Conservation (phyloP, 2,797 vertebrate genomes). For the Scleropages formosus region DNA sequence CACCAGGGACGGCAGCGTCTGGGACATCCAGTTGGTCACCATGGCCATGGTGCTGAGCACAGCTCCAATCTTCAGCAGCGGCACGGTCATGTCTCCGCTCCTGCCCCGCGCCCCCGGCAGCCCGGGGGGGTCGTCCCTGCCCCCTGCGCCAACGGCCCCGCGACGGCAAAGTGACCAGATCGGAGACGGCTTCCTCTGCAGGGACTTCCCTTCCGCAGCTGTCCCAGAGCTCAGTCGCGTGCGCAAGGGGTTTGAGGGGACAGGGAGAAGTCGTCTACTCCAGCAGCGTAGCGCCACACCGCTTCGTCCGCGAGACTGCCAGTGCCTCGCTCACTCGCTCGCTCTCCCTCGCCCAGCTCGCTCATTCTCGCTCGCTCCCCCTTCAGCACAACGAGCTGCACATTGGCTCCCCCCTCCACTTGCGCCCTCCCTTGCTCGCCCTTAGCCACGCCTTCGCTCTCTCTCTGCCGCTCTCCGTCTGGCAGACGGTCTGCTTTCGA, state of each 20-base stretch:
- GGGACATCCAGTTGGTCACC: slow-evolving; percentile 98
- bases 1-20: slow-evolving; percentile 88
- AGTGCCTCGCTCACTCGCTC: slow-evolving; percentile 51
- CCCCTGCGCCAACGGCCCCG: slow-evolving; percentile 46
- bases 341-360: slow-evolving; percentile 31
- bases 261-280: slow-evolving; percentile 59
- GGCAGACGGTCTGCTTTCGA: slow-evolving; percentile 20
- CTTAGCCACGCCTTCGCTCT: slow-evolving; percentile 46
- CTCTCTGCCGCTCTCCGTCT: slow-evolving; percentile 23
- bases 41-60: slow-evolving; percentile 98
- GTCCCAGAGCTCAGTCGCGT: slow-evolving; percentile 39
- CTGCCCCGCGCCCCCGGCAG: slow-evolving; percentile 54
- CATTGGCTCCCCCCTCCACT: slow-evolving; percentile 63
- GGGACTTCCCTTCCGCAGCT: slow-evolving; percentile 3
- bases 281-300: slow-evolving; percentile 64
- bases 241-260: slow-evolving; percentile 46
- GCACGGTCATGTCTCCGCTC: slow-evolving; percentile 78
- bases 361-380: slow-evolving; percentile 45
- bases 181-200: slow-evolving; percentile 1
- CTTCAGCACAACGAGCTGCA: slow-evolving; percentile 68
- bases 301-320: slow-evolving; percentile 62
- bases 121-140: slow-evolving; percentile 53
- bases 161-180: slow-evolving; percentile 26
- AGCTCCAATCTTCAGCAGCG: slow-evolving; percentile 90
- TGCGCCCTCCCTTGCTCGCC: slow-evolving; percentile 20